Conservation (phyloP, 2,113 vertebrate genomes). For the Apistogramma diplotaenia region DNA sequence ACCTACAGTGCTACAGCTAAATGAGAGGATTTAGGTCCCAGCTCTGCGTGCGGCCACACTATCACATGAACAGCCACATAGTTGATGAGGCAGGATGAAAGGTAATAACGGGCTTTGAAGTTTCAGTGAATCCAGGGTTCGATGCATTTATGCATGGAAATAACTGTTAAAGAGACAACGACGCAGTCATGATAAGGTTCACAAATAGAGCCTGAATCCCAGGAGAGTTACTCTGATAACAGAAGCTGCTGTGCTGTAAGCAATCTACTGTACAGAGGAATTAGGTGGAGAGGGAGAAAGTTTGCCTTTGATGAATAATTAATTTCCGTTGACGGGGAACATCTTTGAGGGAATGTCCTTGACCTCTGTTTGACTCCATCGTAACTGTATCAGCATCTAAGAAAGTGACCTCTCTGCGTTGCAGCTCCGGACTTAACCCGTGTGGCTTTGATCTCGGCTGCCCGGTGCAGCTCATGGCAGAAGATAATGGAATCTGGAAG, state of each 20-base stretch:
- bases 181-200: neutral
- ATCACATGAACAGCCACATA: neutral
- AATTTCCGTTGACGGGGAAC: slow-evolving; percentile 48
- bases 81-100: neutral
- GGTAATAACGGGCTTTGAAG: slow-evolving; percentile 30
- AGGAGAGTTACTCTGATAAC: slow-evolving; percentile 27
- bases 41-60: neutral
- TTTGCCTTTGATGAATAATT: slow-evolving; percentile 68
- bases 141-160: slow-evolving; percentile 8
- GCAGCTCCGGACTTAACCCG: slow-evolving; percentile 20
- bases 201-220: slow-evolving; percentile 35
- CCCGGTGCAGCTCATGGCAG: neutral
- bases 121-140: neutral
- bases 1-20: neutral
- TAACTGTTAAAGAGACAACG: neutral
- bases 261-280: neutral
- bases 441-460: slow-evolving; percentile 35
- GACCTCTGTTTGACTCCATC: slow-evolving; percentile 43
- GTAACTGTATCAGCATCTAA: slow-evolving; percentile 44
- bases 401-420: slow-evolving; percentile 45
- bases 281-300: slow-evolving; percentile 8
- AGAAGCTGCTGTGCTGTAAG: slow-evolving; percentile 38
- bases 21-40: slow-evolving; percentile 4
- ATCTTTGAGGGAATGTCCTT: slow-evolving; percentile 46
- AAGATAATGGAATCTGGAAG: slow-evolving; percentile 36